Evolutionary conservation across 2,113 vertebrate genomes (phyloP).

Genomic region (Pangasianodon gigas): DNA sequence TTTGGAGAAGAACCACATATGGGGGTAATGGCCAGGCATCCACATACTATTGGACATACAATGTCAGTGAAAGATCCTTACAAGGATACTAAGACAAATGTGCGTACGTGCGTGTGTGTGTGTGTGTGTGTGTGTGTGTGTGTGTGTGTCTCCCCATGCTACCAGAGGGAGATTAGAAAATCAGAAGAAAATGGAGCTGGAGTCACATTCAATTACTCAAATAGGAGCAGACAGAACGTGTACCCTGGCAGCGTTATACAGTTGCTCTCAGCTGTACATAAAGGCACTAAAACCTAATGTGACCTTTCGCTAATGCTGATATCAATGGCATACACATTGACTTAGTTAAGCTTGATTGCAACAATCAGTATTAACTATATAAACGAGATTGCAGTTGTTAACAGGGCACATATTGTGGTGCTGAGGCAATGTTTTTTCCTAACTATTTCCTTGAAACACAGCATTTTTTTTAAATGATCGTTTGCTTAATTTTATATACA

Average conservation of each 20-base stretch:
- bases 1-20: not conserved
- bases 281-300: slow-evolving; percentile 46
- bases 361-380: slow-evolving; percentile 33
- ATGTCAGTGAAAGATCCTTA: not conserved
- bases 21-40: not conserved
- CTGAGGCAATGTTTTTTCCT: slow-evolving; percentile 18
- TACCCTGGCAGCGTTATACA: slow-evolving; percentile 59
- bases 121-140: slow-evolving; percentile 13
- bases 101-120: not conserved
- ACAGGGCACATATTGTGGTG: not conserved
- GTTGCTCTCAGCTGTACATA: slow-evolving; percentile 31
- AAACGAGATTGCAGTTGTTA: slow-evolving; percentile 27
- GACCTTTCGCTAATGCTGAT: slow-evolving; percentile 1
- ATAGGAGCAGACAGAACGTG: slow-evolving; percentile 62
- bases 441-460: not conserved
- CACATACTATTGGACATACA: not conserved
- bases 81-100: not conserved
- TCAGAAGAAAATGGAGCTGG: slow-evolving; percentile 52
- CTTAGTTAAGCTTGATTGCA: slow-evolving; percentile 28
- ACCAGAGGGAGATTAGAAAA: slow-evolving; percentile 3
- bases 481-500: not conserved
- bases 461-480: not conserved
- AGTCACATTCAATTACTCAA: slow-evolving; percentile 72
- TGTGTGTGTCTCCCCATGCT: not conserved
- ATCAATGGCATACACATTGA: slow-evolving; percentile 11